Evolutionary conservation across 2,113 vertebrate genomes (phyloP).

Genomic region (Eptatretus burgeri): DNA sequence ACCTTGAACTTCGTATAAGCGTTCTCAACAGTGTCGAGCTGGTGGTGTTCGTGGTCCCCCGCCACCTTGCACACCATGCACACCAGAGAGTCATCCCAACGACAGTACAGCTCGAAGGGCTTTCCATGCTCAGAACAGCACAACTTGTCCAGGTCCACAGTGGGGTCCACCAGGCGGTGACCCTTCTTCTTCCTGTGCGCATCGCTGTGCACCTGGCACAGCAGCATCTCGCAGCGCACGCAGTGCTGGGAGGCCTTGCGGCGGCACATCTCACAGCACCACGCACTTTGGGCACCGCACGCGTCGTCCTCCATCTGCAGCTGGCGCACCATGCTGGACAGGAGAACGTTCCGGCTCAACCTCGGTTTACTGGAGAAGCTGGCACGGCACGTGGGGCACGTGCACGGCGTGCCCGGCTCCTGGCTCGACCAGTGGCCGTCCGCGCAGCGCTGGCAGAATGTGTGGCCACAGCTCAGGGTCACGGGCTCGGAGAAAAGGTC

Average conservation of each 20-base stretch:
- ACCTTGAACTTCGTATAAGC: too few relatives aligned
- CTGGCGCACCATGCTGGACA: background rate
- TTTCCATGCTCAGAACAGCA: background rate
- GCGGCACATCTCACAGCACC: background rate
- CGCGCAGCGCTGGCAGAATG: background rate
- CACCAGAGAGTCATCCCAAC: background rate
- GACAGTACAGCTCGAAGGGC: background rate
- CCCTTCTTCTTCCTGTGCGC: background rate
- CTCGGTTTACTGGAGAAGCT: background rate
- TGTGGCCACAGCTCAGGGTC: conserved; percentile 1
- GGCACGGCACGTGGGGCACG: background rate
- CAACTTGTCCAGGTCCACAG: background rate
- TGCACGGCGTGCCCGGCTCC: background rate
- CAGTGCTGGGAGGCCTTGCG: background rate
- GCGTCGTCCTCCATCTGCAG: background rate
- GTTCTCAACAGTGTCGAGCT: too few relatives aligned
- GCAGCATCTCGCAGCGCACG: background rate
- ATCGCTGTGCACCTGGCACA: background rate
- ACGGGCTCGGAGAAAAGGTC: background rate
- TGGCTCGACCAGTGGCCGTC: background rate
- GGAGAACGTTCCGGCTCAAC: background rate
- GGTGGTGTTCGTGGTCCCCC: too few relatives aligned
- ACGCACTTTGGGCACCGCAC: background rate
- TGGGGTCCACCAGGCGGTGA: background rate
- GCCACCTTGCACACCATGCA: background rate